phyloP scores from a whole-genome alignment of 2,797 vertebrate species.

The Pantherophis alleghaniensis region DNA sequence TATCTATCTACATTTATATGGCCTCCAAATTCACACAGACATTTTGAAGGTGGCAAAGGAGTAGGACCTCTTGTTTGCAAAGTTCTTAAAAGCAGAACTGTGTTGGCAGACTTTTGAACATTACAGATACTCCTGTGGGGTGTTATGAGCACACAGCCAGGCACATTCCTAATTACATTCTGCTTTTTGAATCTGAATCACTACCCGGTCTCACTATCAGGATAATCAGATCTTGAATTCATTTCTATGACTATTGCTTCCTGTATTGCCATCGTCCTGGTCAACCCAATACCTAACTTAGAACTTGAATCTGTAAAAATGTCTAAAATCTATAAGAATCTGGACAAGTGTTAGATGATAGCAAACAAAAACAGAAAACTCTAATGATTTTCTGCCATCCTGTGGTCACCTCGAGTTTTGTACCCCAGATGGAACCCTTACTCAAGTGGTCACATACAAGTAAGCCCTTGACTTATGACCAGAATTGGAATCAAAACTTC shows the following conservation, averaged over 20 bases:
- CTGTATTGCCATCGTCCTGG: background rate
- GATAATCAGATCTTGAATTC: background rate
- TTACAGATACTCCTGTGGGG: background rate
- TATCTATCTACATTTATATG: background rate
- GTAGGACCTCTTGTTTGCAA: background rate
- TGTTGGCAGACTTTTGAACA: background rate
- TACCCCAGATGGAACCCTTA: background rate
- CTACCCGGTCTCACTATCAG: background rate
- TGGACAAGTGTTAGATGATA: background rate
- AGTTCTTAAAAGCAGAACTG: background rate
- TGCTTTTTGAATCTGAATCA: background rate
- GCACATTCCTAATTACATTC: background rate
- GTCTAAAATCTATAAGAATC: background rate
- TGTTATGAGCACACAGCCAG: background rate
- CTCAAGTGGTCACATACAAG: background rate
- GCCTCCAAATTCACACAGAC: background rate
- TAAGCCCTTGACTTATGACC: background rate
- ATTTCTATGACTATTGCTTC: background rate
- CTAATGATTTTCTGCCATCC: background rate
- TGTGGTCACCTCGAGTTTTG: background rate
- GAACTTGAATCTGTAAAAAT: background rate
- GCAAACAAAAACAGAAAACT: background rate
- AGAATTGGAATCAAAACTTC: background rate
- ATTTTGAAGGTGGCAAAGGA: background rate
- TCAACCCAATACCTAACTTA: background rate